Percentiles rank a stretch among this genome's conserved stretches.
phyloP scores from a whole-genome alignment of 1,140 invertebrate species.

The Ericerus pela region DNA sequence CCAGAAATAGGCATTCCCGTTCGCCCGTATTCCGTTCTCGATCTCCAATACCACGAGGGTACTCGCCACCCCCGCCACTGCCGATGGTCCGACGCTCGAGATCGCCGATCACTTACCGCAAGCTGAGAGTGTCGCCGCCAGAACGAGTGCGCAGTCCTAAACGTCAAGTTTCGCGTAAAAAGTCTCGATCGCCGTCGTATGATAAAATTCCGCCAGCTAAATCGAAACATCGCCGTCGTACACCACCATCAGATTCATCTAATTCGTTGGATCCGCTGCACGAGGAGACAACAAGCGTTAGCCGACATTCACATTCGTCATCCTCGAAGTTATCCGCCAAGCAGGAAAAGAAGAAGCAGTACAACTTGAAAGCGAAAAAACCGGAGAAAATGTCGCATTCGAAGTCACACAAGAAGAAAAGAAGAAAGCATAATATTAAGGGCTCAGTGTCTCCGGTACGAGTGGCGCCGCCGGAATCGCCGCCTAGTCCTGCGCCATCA shows the following conservation, averaged over 20 bases:
- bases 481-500: not conserved
- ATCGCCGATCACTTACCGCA: not conserved
- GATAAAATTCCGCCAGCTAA: not conserved
- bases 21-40: not conserved
- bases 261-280: not conserved
- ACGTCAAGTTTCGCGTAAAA: not conserved
- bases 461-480: not conserved
- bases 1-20: not conserved
- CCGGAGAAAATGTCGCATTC: constrained; percentile 3
- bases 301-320: not conserved
- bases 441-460: not conserved
- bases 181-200: not conserved
- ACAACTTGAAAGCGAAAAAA: not conserved
- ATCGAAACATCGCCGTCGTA: not conserved
- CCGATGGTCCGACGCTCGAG: not conserved
- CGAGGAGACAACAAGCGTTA: not conserved
- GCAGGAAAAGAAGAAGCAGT: not conserved
- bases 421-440: not conserved
- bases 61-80: not conserved
- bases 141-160: not conserved
- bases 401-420: not conserved
- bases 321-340: not conserved
- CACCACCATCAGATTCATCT: not conserved
- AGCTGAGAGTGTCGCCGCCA: not conserved
- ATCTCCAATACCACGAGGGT: not conserved